phyloP scores from a whole-genome alignment of 2,113 vertebrate species.

The Nyctereutes procyonoides region DNA sequence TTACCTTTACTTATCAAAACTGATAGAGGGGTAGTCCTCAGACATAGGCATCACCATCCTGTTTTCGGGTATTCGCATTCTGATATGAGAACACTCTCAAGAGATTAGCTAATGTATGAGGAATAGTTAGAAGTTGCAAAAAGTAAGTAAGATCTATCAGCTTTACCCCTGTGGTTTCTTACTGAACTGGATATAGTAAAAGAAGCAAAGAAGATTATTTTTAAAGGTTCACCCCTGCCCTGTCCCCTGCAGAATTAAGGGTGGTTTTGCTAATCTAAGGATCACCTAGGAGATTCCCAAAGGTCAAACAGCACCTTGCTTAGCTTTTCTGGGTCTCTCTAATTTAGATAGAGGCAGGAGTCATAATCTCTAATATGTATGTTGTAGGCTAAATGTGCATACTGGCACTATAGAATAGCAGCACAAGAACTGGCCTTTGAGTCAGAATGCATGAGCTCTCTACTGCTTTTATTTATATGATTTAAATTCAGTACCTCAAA shows the following conservation, averaged over 20 bases:
- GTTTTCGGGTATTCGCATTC: background rate
- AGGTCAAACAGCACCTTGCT: background rate
- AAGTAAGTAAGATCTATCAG: background rate
- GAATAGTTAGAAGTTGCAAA: background rate
- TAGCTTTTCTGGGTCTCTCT: background rate
- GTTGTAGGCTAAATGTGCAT: background rate
- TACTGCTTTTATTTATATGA: conserved; percentile 1
- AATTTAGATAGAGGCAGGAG: background rate
- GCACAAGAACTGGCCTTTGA: background rate
- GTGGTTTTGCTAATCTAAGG: background rate
- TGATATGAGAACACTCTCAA: background rate
- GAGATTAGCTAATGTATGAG: background rate
- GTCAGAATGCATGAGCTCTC: background rate
- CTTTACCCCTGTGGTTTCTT: background rate
- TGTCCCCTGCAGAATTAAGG: background rate
- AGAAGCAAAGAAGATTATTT: background rate
- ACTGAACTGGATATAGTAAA: background rate
- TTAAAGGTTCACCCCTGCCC: background rate
- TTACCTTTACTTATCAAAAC: background rate
- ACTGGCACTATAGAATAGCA: background rate
- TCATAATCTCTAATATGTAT: background rate
- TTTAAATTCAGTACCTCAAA: background rate
- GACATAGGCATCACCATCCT: background rate
- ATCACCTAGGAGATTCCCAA: background rate
- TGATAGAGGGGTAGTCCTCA: background rate